phyloP scores from a whole-genome alignment of 2,797 vertebrate genomes.

The Molossus alvarezi region DNA sequence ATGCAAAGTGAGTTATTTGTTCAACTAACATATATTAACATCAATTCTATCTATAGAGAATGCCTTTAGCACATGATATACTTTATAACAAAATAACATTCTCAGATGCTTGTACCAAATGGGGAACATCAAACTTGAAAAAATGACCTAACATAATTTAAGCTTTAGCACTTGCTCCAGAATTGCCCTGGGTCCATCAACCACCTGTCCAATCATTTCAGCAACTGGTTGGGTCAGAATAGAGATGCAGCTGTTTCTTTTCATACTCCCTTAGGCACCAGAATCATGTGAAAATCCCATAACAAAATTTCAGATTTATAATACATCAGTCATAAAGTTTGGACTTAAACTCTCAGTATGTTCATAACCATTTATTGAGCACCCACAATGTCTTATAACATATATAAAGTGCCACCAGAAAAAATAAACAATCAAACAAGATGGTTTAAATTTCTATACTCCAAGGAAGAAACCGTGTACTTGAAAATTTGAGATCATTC shows the following conservation, averaged over 20 bases:
- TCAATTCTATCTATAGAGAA: conserved; percentile 18
- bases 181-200: conserved; percentile 55
- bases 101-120: conserved; percentile 33
- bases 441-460: background rate
- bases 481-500: conserved; percentile 34
- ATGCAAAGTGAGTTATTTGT: background rate
- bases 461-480: background rate
- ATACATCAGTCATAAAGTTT: background rate
- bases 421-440: conserved; percentile 50
- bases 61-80: background rate
- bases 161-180: conserved; percentile 57
- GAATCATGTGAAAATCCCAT: conserved; percentile 49
- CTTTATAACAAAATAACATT: conserved; percentile 54
- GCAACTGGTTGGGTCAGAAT: background rate
- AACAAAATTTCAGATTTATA: conserved; percentile 62
- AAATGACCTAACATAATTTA: conserved; percentile 49
- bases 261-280: conserved; percentile 54
- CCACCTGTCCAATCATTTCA: conserved; percentile 8
- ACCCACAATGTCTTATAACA: background rate
- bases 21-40: conserved; percentile 42
- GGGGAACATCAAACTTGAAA: conserved; percentile 57
- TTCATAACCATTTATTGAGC: conserved; percentile 52
- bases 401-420: background rate
- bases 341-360: conserved; percentile 37
- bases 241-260: conserved; percentile 62